phyloP scores from a whole-genome alignment of 2,113 vertebrate species.

The Calcarius ornatus region DNA sequence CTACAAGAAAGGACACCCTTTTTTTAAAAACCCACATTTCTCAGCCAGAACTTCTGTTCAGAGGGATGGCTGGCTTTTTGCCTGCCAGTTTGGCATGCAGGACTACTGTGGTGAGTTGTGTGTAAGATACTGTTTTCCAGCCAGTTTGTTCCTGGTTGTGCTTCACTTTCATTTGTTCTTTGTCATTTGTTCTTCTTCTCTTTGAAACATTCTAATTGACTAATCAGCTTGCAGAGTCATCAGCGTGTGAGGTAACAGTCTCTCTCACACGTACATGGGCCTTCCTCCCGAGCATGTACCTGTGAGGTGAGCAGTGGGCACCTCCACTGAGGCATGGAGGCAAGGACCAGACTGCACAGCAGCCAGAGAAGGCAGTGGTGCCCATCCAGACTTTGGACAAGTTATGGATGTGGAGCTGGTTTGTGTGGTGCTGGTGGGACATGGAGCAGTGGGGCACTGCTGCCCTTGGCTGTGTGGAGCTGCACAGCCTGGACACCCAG shows the following conservation, averaged over 20 bases:
- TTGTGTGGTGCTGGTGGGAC: background rate
- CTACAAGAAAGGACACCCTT: background rate
- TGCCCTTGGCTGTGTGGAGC: background rate
- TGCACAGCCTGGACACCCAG: background rate
- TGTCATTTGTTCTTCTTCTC: background rate
- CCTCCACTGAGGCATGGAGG: background rate
- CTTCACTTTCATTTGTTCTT: slow-evolving; percentile 14
- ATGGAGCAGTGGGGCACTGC: background rate
- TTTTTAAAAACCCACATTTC: background rate
- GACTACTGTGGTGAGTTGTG: background rate
- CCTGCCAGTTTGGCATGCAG: background rate
- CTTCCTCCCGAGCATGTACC: background rate
- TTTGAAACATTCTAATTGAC: slow-evolving; percentile 2
- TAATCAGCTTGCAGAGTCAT: background rate
- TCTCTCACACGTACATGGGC: rapidly evolving
- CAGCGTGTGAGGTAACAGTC: background rate
- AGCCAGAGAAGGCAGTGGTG: background rate
- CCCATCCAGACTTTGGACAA: background rate
- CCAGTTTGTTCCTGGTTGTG: background rate
- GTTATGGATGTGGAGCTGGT: background rate
- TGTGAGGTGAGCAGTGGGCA: background rate
- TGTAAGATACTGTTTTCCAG: background rate
- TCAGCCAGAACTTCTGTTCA: background rate
- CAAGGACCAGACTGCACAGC: background rate
- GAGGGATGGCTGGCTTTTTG: background rate